Base-by-base conservation (phyloP, 1,140 invertebrate genomes). In the Anastatus disparis region DNA sequence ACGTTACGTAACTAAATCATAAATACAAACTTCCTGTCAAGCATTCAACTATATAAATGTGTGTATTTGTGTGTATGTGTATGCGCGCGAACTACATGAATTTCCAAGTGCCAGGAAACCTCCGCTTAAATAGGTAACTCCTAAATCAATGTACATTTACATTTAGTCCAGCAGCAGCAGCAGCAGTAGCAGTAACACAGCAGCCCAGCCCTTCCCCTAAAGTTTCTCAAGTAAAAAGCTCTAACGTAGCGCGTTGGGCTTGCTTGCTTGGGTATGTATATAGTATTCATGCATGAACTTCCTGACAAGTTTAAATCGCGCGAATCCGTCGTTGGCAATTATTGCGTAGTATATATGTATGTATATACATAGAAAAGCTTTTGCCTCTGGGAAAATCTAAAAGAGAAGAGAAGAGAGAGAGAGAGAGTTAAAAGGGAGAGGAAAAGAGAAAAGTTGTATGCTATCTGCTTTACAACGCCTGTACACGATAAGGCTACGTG, bases 381-480 rank as follows among this genome's bases (percentile, higher is more conserved):
- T n/a, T n/a, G n/a, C n/a, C n/a, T n/a, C n/a, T n/a, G n/a, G n/a
- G n/a, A n/a, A n/a, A n/a, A n/a, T n/a, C n/a, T n/a, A n/a, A n/a
- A n/a, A n/a, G n/a, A n/a, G n/a, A n/a, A n/a, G n/a, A n/a, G n/a
- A n/a, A n/a, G n/a, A n/a, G n/a, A n/a, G n/a, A n/a, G n/a, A n/a
- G n/a, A n/a, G n/a, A n/a, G n/a, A n/a, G n/a, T n/a, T n/a, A n/a
- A n/a, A n/a, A n/a, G n/a, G n/a, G n/a, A n/a, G n/a, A n/a, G n/a
- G n/a, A n/a, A n/a, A n/a, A 76, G 76, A 78, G 80, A 80, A 81
- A 82, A 81, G 79, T 82, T 81, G 80, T 80, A 80, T 80, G 81
- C 79, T 78, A 72, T 48, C 73, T 75, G 79, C n/a, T n/a, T n/a
- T n/a, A n/a, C n/a, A n/a, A n/a, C n/a, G n/a, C n/a, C n/a, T n/a